Evolutionary conservation across 2,888 invertebrate genomes (phyloP).

Genomic region (Calameuta idolon): DNA sequence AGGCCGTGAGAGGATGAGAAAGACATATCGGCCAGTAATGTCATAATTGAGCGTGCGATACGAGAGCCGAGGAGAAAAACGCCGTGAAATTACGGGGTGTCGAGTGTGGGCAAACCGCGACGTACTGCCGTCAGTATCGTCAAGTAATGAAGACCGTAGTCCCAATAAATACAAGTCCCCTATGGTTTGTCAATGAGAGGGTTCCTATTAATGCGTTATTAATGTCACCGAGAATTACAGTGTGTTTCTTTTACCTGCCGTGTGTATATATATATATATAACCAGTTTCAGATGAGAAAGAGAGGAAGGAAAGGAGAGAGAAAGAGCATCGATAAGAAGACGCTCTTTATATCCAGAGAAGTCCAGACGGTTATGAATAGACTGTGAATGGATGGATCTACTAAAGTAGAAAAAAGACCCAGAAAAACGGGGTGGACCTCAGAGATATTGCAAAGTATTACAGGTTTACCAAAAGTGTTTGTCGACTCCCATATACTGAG

Average conservation of each 20-base stretch:
- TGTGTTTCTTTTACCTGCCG: background rate
- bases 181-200: slow-evolving; percentile 18
- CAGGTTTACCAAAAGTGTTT: too few relatives aligned
- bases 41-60: slow-evolving; percentile 18
- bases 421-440: too few relatives aligned
- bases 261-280: background rate
- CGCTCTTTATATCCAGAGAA: too few relatives aligned
- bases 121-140: background rate
- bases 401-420: too few relatives aligned
- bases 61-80: slow-evolving; percentile 24
- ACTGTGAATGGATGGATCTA: too few relatives aligned
- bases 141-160: slow-evolving; percentile 2
- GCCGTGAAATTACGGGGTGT: slow-evolving; percentile 24
- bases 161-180: slow-evolving; percentile 1
- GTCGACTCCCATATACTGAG: too few relatives aligned
- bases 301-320: background rate
- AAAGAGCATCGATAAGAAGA: too few relatives aligned
- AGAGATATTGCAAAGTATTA: too few relatives aligned
- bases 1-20: background rate
- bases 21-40: slow-evolving; percentile 23
- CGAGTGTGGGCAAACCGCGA: slow-evolving; percentile 17
- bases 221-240: slow-evolving; percentile 22
- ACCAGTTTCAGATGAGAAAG: slow-evolving; percentile 7
- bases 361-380: too few relatives aligned
- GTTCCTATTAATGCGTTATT: slow-evolving; percentile 21